phyloP scores from a whole-genome alignment of 1,140 invertebrate species.

The Drosophila nebulosa region DNA sequence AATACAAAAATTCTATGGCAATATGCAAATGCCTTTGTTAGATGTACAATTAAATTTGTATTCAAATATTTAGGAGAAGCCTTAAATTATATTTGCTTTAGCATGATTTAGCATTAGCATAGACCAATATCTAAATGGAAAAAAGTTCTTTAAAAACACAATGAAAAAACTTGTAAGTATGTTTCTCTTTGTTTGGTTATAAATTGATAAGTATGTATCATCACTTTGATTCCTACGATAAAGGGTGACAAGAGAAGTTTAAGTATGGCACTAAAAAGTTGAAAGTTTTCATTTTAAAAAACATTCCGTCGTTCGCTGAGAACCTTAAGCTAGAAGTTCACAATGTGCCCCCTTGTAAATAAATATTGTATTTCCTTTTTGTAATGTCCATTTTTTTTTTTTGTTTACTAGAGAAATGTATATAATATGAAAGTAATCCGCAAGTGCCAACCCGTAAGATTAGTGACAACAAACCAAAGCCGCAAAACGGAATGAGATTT shows the following conservation, averaged over 20 bases:
- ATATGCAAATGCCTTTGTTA: not conserved
- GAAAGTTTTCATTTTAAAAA: not conserved
- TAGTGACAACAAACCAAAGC: constrained; percentile 62
- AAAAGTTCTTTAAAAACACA: no score
- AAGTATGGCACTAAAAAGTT: not conserved
- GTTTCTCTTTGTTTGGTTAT: no score
- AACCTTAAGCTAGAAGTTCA: not conserved
- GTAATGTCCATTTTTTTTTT: constrained; percentile 8
- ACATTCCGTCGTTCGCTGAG: not conserved
- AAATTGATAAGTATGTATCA: no score
- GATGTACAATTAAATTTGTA: not conserved
- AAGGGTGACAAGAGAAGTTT: no score
- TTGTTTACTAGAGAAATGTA: constrained; percentile 41
- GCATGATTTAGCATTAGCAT: no score
- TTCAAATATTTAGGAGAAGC: not conserved
- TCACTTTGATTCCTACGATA: no score
- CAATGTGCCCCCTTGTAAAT: not conserved
- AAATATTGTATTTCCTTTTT: not conserved
- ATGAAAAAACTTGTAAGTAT: no score
- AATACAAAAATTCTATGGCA: not conserved
- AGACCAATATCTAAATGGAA: no score
- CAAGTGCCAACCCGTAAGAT: constrained; percentile 61
- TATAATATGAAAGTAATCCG: constrained; percentile 65
- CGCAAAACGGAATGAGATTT: constrained; percentile 61
- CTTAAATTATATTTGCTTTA: no score